A percentile compares a stretch with the other conserved stretches of the same genome.
phyloP scores from a whole-genome alignment of 2,797 vertebrate genomes.

The Mallotus villosus region DNA sequence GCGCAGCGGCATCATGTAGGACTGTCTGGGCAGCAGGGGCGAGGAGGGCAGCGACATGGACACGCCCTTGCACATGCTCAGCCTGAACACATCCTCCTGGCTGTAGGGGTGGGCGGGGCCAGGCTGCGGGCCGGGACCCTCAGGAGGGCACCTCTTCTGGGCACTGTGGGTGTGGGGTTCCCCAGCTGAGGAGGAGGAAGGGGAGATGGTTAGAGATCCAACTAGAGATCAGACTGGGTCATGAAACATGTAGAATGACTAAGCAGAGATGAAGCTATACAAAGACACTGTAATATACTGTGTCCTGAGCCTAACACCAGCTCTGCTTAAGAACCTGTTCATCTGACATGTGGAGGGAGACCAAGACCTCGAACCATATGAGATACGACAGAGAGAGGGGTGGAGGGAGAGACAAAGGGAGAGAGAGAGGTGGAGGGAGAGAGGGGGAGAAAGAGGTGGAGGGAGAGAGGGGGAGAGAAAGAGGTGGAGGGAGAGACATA shows the following conservation, averaged over 20 bases:
- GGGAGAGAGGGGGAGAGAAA: no score
- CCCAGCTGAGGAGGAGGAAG: conserved; percentile 64
- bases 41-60: conserved; percentile 97
- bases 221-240: conserved; percentile 7
- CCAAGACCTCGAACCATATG: not conserved
- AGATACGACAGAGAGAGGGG: not conserved
- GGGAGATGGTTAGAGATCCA: not conserved
- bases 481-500: no score
- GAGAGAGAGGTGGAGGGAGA: no score
- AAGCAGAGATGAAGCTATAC: not conserved
- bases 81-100: conserved; percentile 79
- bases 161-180: conserved; percentile 77
- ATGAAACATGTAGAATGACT: conserved; percentile 1
- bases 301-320: not conserved
- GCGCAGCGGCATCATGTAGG: conserved; percentile 84
- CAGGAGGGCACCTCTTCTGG: conserved; percentile 65
- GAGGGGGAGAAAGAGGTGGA: no score
- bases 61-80: conserved; percentile 87
- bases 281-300: not conserved
- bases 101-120: conserved; percentile 52
- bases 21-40: conserved; percentile 91
- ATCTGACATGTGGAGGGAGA: no score
- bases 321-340: no score
- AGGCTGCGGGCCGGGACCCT: conserved; percentile 67
- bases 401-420: no score